Base-by-base conservation (phyloP, 2,113 vertebrate genomes). In the Lophochroa leadbeateri region DNA sequence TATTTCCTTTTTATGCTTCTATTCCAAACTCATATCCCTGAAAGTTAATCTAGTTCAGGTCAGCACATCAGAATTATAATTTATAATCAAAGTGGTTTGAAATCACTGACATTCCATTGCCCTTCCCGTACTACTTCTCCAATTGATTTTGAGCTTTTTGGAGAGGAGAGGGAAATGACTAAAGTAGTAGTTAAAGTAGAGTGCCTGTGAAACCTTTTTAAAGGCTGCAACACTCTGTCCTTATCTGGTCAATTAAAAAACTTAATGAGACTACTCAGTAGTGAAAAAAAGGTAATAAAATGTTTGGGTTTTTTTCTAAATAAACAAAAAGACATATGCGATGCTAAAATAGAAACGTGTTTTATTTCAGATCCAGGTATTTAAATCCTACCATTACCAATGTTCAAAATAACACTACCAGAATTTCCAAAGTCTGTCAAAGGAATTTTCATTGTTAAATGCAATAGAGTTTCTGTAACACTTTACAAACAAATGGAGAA, bases 1-100 rank as follows among this genome's bases (percentile, higher is more conserved):
- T 88, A 61, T 69, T 95, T 91, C 43, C 31, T 79, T 91, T 84
- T 64, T 49, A 41, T 68, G n/a, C 67, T 92, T 94, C 65, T 79
- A 4, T 86, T 94, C 44, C 31, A 64, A 19, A 61, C 4, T 81
- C 11, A 17, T 57, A 31, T 49, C 52, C 27, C 52, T 52, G 29
- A 84, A 68, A 71, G 23, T 58, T 90, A 67, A 70, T 74, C 17
- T 69, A 27, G 37, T 53, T 91, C 23, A 74, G 23, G 68, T 64
- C 29, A 49, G 24, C 43, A 53, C 15, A 61, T 92, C 50, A 76
- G 89, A 70, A 86, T 63, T 74, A 50, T 21, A 1, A 57, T 75
- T 77, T 75, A 27, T 64, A 39, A 55, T 72, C 9, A 10, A 72
- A 44, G 13, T 78, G 46, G 7, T 76, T 76, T 63, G 71, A 90